Conservation (phyloP, 2,888 invertebrate species). For the Rhamphomyia laevipes region DNA sequence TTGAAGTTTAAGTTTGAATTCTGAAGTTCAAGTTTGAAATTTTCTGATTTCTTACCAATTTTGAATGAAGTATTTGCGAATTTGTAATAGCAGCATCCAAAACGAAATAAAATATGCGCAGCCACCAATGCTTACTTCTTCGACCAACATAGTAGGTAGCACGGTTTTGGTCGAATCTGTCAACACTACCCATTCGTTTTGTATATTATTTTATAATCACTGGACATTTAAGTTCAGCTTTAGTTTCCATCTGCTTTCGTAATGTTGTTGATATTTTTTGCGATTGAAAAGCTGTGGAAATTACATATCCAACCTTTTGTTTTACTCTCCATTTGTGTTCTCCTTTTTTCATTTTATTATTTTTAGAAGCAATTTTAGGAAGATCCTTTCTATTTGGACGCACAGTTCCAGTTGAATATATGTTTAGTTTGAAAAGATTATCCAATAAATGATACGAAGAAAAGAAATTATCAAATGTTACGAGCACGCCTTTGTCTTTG, state of each 20-base stretch:
- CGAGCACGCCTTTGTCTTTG: background rate
- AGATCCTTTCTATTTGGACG: background rate
- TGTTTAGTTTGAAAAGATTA: background rate
- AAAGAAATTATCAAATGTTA: slow-evolving; percentile 6
- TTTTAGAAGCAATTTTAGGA: background rate
- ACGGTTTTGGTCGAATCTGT: slow-evolving; percentile 7
- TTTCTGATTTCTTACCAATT: background rate
- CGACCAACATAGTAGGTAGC: slow-evolving; percentile 9
- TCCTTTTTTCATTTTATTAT: background rate
- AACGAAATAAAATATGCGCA: slow-evolving; percentile 15
- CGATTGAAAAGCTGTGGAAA: background rate
- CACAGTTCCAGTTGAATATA: slow-evolving; percentile 1
- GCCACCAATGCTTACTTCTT: slow-evolving; percentile 10
- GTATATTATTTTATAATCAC: slow-evolving; percentile 8
- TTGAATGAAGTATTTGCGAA: background rate
- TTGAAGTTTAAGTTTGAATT: too few species aligned
- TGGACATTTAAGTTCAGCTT: slow-evolving; percentile 3
- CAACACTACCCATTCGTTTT: slow-evolving; percentile 12
- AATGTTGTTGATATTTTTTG: background rate
- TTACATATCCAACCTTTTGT: background rate
- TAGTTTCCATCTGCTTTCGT: slow-evolving; percentile 1
- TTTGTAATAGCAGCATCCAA: slow-evolving; percentile 8
- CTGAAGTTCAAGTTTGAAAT: background rate
- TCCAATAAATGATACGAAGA: background rate
- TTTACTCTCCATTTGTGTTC: slow-evolving; percentile 1